phyloP scores from a whole-genome alignment of 2,797 vertebrate species.

The Sebastes minor region DNA sequence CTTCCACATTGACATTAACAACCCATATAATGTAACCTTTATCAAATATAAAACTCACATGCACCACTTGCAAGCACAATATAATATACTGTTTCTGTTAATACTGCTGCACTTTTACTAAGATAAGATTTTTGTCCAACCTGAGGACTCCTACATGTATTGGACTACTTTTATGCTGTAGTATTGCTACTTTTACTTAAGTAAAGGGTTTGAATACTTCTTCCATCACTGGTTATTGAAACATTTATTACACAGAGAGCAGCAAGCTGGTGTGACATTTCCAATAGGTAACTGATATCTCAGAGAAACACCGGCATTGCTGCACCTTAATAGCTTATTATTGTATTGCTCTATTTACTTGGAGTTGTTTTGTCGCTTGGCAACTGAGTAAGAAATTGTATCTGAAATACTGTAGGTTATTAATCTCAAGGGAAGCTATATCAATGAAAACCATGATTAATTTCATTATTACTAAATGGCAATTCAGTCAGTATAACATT shows the following conservation, averaged over 20 bases:
- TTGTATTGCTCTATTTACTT: neutral
- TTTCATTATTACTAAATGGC: neutral
- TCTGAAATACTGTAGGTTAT: neutral
- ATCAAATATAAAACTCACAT: neutral
- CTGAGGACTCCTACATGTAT: neutral
- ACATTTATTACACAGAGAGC: neutral
- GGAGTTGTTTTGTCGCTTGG: neutral
- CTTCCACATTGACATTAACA: neutral
- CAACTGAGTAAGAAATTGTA: neutral
- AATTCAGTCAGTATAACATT: neutral
- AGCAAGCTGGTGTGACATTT: neutral
- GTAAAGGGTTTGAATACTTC: neutral
- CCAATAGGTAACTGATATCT: neutral
- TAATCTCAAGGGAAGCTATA: neutral
- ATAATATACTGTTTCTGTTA: neutral
- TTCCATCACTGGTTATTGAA: neutral
- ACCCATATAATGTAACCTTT: neutral
- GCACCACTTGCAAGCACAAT: too few relatives aligned
- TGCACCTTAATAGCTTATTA: neutral
- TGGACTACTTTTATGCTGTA: too few relatives aligned
- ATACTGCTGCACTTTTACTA: neutral
- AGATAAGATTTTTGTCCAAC: neutral
- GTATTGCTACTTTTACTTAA: too few relatives aligned
- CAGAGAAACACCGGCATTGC: neutral
- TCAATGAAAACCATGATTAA: neutral